Evolutionary conservation across 2,113 vertebrate species (phyloP).

Genomic region (Petrocephalus zakoni): DNA sequence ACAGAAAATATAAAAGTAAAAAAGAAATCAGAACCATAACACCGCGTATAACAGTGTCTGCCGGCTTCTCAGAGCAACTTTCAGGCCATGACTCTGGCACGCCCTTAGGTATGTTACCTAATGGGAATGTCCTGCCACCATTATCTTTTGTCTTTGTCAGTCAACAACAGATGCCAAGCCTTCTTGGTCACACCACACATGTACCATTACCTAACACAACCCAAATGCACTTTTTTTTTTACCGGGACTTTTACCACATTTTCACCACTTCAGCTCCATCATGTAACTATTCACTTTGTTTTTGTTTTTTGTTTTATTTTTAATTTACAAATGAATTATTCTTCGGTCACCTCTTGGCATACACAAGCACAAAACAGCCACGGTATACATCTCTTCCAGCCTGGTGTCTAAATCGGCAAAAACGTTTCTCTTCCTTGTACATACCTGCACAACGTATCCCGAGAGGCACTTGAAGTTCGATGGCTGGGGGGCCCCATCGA

Average conservation of each 20-base stretch:
- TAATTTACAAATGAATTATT: not conserved
- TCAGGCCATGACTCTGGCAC: not conserved
- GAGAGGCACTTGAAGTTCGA: constrained; percentile 88
- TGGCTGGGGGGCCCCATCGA: constrained; percentile 80
- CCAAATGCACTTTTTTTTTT: not conserved
- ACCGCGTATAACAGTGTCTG: not conserved
- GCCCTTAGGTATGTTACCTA: not conserved
- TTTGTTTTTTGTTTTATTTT: too few species aligned
- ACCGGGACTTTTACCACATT: not conserved
- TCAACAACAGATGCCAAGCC: not conserved
- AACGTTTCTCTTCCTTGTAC: constrained; percentile 36
- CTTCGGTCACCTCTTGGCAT: not conserved
- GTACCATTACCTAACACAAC: not conserved
- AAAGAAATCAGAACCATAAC: not conserved
- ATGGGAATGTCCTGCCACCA: not conserved
- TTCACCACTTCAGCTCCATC: not conserved
- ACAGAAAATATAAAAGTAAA: not conserved
- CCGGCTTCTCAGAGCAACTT: not conserved
- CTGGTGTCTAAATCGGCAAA: constrained; percentile 33
- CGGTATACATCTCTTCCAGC: not conserved
- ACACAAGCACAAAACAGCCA: not conserved
- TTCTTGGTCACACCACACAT: not conserved
- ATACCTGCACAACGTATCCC: constrained; percentile 89
- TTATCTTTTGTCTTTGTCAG: not conserved
- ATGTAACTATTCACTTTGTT: not conserved